Base-by-base conservation (phyloP, 2,888 invertebrate species). In the Drosophila leonis region DNA sequence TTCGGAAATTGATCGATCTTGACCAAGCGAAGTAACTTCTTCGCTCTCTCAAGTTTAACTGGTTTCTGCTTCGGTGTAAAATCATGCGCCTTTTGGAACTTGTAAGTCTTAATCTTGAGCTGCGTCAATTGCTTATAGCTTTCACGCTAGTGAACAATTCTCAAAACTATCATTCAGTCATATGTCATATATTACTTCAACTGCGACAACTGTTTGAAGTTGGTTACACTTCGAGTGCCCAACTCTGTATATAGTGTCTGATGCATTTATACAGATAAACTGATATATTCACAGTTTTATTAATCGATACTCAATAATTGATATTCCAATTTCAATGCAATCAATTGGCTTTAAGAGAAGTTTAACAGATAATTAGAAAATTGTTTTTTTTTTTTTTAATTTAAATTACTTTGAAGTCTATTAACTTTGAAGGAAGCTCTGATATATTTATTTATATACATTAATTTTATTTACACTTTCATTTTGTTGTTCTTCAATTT, bases 381-480 rank as follows among this genome's bases (percentile, higher is more conserved):
- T 4, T 24, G 24, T 24, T 24, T 24, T 7, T 39, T 39, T 39
- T 35, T 13, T 41, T 24, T 7, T 15, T 0, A 15, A 15, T 27
- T 24, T 44, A 7, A 27, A 44, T 4, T 24, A 15, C 44, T 8
- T 27, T 10, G 13, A 46, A 46, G 7, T 46, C n/a, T 27, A 8
- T 42, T 5, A 12, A 27, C 13, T 10, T 49, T 31, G 3, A 8
- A 82, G 78, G 67, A 52, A 35, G 37, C 54, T 72, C 18, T 13
- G 31, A 49, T 65, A 55, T 56, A 27, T 65, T 59, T 56, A 27
- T 44, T 39, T 13, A 41, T 51, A 27, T 39, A 41, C 13, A 20
- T 29, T 10, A 1, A n/a, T 31, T 51, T 51, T 20, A 33, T 51
- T 15, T 24, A 35, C 35, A 52, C 35, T 4, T 35, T 35, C 2